Percentiles rank a stretch among this genome's conserved stretches.
Evolutionary conservation across 2,113 vertebrate genomes (phyloP).

Genomic region (Pseudonaja textilis): DNA sequence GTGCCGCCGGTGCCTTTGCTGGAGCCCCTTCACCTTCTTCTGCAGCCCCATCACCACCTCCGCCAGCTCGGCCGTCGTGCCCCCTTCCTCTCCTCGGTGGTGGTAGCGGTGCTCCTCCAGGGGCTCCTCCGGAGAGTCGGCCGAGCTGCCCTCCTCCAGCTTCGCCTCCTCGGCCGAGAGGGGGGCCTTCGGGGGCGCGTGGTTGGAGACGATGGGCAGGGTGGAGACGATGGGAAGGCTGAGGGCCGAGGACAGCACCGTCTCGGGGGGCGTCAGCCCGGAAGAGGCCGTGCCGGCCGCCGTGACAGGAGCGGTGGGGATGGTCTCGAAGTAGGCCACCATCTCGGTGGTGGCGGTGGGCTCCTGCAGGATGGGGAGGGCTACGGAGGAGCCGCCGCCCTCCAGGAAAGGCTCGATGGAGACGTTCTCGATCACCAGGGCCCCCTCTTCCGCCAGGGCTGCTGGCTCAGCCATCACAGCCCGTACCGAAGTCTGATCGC

Average conservation of each 20-base stretch:
- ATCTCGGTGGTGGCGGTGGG: slow-evolving; percentile 42
- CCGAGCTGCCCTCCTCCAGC: neutral
- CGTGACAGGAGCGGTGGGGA: slow-evolving; percentile 55
- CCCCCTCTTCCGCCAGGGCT: neutral
- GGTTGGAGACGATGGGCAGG: slow-evolving; percentile 72
- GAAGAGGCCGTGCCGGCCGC: neutral
- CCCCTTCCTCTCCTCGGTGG: slow-evolving; percentile 56
- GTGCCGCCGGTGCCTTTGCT: slow-evolving; percentile 73
- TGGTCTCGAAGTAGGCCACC: slow-evolving; percentile 71
- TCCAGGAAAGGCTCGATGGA: slow-evolving; percentile 40
- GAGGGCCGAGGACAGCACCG: slow-evolving; percentile 68
- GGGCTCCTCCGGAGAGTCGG: neutral
- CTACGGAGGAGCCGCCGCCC: neutral
- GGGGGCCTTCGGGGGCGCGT: neutral
- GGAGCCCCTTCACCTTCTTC: slow-evolving; percentile 73
- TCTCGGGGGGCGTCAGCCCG: slow-evolving; percentile 51
- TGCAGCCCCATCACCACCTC: slow-evolving; percentile 63
- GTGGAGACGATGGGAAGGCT: slow-evolving; percentile 72
- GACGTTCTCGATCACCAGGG: slow-evolving; percentile 44
- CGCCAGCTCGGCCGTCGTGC: slow-evolving; percentile 69
- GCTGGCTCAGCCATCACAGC: neutral
- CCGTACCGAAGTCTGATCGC: neutral
- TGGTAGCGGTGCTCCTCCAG: slow-evolving; percentile 65
- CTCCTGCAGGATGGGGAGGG: slow-evolving; percentile 1
- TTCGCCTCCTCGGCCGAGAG: neutral